Evolutionary conservation across 1,140 invertebrate species (phyloP).

Genomic region (Aphelenchoides avenae): DNA sequence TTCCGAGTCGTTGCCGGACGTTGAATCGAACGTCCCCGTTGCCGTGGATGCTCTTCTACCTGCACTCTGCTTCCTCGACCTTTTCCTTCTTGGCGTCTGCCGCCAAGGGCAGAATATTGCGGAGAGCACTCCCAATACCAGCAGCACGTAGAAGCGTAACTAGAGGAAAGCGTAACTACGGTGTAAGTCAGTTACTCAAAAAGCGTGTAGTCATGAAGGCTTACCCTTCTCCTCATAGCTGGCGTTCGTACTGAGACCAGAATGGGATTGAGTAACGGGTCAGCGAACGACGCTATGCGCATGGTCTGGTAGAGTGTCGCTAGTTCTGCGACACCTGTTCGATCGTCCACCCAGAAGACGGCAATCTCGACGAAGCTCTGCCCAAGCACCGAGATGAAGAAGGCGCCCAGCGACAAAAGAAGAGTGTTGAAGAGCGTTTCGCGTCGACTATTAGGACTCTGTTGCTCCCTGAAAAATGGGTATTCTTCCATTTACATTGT

Average conservation of each 20-base stretch:
- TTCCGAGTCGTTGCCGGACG: slow-evolving; percentile 8
- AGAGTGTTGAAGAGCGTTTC: slow-evolving; percentile 57
- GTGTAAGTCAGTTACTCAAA: too few species aligned
- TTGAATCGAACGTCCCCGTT: neutral
- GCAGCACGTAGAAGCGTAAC: slow-evolving; percentile 34
- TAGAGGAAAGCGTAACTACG: too few species aligned
- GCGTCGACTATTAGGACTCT: slow-evolving; percentile 48
- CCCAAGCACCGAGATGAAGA: slow-evolving; percentile 54
- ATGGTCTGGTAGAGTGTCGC: slow-evolving; percentile 43
- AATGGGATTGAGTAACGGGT: slow-evolving; percentile 54
- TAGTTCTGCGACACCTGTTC: slow-evolving; percentile 40
- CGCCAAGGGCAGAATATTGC: slow-evolving; percentile 38
- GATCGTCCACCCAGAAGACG: slow-evolving; percentile 56
- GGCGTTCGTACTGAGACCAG: slow-evolving; percentile 53
- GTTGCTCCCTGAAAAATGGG: slow-evolving; percentile 44
- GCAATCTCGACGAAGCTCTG: slow-evolving; percentile 58
- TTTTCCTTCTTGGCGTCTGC: neutral
- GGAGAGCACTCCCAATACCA: slow-evolving; percentile 8
- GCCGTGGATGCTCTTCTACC: neutral
- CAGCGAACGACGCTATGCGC: slow-evolving; percentile 50
- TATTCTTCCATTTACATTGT: too few species aligned
- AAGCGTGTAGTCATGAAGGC: too few species aligned
- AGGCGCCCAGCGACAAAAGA: slow-evolving; percentile 54
- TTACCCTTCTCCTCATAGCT: slow-evolving; percentile 44
- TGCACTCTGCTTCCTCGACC: slow-evolving; percentile 1